Evolutionary conservation across 2,113 vertebrate genomes (phyloP).

Genomic region (Coryphaenoides rupestris): DNA sequence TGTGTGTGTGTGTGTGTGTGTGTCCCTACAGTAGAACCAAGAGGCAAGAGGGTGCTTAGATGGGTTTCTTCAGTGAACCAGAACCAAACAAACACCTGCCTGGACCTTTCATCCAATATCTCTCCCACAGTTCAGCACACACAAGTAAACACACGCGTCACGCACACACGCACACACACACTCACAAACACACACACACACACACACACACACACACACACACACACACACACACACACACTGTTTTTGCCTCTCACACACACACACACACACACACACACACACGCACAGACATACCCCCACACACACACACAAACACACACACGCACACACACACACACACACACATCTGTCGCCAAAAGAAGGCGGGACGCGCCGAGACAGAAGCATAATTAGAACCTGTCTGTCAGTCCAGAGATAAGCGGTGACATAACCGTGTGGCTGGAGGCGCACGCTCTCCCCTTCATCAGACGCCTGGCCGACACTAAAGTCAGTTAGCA

Average conservation of each 20-base stretch:
- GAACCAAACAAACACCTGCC: slow-evolving; percentile 12
- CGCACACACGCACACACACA: neutral
- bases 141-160: neutral
- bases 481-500: slow-evolving; percentile 45
- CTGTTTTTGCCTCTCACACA: no score
- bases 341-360: neutral
- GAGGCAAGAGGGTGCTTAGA: neutral
- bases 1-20: no score
- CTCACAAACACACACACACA: no score
- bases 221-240: neutral
- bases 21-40: no score
- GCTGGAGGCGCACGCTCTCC: no score
- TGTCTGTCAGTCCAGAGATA: slow-evolving; percentile 30
- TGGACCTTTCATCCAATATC: neutral
- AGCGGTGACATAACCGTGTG: slow-evolving; percentile 32
- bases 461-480: slow-evolving; percentile 48
- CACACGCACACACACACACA: no score
- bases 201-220: no score
- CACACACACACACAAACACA: no score
- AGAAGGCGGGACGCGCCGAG: no score
- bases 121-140: neutral
- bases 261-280: neutral
- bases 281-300: no score
- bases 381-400: no score
- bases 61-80: slow-evolving; percentile 14